Evolutionary conservation across 2,113 vertebrate genomes (phyloP), one percentile per base, ranked within the genome.

Genomic region (Prochilodus magdalenae): DNA sequence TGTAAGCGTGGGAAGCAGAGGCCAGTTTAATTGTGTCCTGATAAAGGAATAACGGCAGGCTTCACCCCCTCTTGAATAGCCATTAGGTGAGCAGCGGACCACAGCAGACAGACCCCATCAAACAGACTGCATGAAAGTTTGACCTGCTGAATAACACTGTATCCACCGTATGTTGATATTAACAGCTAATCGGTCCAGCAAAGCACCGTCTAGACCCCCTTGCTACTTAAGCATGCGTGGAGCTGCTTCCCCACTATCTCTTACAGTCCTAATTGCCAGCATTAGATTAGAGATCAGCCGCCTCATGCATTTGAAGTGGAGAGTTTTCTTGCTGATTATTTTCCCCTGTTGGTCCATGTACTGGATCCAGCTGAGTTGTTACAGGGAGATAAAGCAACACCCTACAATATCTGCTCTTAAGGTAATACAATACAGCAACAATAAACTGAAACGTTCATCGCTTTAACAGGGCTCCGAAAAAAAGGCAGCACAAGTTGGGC

Each of bases 291-390:
- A 77, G 73, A 77, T 76, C 74, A 47, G 71, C 60, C 16, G 73
- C 73, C 73, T 76, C 53, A 77, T 83, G 66, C 65, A 83, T 83
- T 71, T 71, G 75, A 83, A 81, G 33, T 83, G 36, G 62, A 47
- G 55, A 40, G 24, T 12, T 26, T 27, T 71, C 22, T 77, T 33
- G 20, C 47, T 77, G 74, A 71, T 71, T 60, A 57, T 55, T 77
- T 77, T 12, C 60, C 20, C 47, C 30, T 65, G n/a, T 40, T 22
- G 36, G 40, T 70, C n/a, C 33, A 0, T 60, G 24, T 33, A 4
- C 20, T 20, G 20, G 16, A 22, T 22, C 1, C 5, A 22, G 13
- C 18, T 51, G 53, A 55, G 53, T 55, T 22, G 14, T 55, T 22
- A 1, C 5, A 51, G 15, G 13, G 4, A 49, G 47, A 49, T 49